phyloP scores from a whole-genome alignment of 2,888 invertebrate genomes.

The Sturmia bella region DNA sequence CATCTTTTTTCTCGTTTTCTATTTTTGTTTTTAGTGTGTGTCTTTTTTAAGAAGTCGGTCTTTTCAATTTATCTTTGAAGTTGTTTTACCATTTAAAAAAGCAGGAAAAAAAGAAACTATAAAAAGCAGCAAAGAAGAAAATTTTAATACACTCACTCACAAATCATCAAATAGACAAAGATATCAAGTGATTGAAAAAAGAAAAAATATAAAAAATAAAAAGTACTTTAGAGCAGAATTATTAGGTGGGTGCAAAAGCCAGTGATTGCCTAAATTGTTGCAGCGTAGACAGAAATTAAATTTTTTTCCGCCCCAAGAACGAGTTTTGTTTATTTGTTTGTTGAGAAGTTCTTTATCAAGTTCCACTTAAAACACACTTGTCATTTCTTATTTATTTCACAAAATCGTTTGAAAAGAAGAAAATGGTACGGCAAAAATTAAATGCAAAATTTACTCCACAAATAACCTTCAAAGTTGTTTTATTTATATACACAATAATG shows the following conservation, averaged over 20 bases:
- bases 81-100: slow-evolving; percentile 38
- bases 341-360: slow-evolving; percentile 28
- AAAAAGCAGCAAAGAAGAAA: slow-evolving; percentile 29
- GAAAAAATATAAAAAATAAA: not conserved
- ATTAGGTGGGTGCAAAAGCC: slow-evolving; percentile 2
- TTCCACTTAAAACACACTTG: slow-evolving; percentile 42
- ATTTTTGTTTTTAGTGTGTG: slow-evolving; percentile 5
- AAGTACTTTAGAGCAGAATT: slow-evolving; percentile 39
- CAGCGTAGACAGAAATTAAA: not conserved
- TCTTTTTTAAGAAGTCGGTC: slow-evolving; percentile 40
- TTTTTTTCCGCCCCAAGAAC: slow-evolving; percentile 7
- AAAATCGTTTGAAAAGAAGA: slow-evolving; percentile 15
- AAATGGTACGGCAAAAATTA: not conserved
- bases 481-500: not conserved
- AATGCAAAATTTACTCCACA: slow-evolving; percentile 4
- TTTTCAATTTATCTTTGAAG: slow-evolving; percentile 47
- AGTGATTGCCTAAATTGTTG: not conserved
- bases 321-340: not conserved
- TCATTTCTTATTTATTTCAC: slow-evolving; percentile 45
- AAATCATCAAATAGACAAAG: slow-evolving; percentile 63
- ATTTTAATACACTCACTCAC: slow-evolving; percentile 45
- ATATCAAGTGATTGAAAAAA: slow-evolving; percentile 52
- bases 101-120: slow-evolving; percentile 1
- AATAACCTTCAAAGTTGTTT: slow-evolving; percentile 27
- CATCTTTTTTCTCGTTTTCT: not conserved